Evolutionary conservation across 2,797 vertebrate genomes (phyloP), one percentile per base, ranked within the genome.

Genomic region (Tadarida brasiliensis): DNA sequence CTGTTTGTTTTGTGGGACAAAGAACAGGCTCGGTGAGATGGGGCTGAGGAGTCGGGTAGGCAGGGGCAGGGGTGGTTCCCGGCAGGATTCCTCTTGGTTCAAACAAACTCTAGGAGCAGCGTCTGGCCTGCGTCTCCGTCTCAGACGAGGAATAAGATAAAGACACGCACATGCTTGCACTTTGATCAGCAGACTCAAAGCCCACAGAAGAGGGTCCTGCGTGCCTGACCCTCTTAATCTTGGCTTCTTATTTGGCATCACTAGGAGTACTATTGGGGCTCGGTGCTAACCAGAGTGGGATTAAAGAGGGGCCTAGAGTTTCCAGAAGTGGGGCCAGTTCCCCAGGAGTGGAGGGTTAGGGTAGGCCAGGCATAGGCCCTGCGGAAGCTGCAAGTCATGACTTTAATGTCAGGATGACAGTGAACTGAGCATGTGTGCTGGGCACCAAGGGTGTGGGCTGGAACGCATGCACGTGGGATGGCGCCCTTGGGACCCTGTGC

Each of bases 1-100:
- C 71, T 98, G 85, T 96, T 97, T 96, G 94, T 88, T 97, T 97
- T 94, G 59, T 91, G 70, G 86, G 95, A 92, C 92, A 96, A 95
- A 96, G 95, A 95, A 94, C 85, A 96, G 96, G 89, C 92, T 56
- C 93, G 80, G 88, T 87, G 92, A 59, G 81, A 11, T 35, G 70
- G 63, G 19, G 92, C 28, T 83, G 59, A 65, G 61, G 12, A 20
- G 33, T 54, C 44, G 61, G 85, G 30, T 49, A 54, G 54, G 57
- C 5, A 56, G 54, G 65, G 86, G 17, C 1, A 14, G 16, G 59
- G 17, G 30, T 19, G 30, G 83, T 30, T 90, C 74, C 68, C 39
- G 59, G 28, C 19, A 70, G 65, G 59, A 39, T 51, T 93, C 51
- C 51, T 81, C 10, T 59, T n/a, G 33, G 51, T 59, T 85, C 65